Percentiles rank a stretch among this genome's conserved stretches.
Evolutionary conservation across 2,797 vertebrate species (phyloP).

Genomic region (Peromyscus eremicus): DNA sequence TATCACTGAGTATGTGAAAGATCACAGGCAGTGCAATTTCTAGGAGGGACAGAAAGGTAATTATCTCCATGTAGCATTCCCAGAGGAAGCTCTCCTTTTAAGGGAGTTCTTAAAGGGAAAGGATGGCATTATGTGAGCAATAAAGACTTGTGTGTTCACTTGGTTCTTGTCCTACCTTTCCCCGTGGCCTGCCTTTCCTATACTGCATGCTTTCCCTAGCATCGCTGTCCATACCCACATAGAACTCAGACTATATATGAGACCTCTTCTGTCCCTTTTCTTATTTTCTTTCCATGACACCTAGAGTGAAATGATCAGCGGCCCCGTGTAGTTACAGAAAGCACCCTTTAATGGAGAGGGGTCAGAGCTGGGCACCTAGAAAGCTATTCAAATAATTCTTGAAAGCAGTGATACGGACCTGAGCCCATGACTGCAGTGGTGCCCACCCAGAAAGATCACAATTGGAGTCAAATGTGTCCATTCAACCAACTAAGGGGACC

Average conservation of each 20-base stretch:
- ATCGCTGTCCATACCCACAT: not conserved
- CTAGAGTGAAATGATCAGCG: not conserved
- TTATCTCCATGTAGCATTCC: not conserved
- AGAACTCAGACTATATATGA: not conserved
- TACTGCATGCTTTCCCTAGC: not conserved
- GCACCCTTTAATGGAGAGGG: not conserved
- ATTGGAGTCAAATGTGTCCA: not conserved
- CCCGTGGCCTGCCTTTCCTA: not conserved
- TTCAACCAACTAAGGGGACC: not conserved
- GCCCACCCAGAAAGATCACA: not conserved
- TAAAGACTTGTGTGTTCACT: not conserved
- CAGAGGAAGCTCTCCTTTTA: not conserved
- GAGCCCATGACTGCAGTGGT: not conserved
- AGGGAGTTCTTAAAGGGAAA: not conserved
- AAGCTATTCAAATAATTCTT: not conserved
- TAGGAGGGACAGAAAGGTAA: not conserved
- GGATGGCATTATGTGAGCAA: not conserved
- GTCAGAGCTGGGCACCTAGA: not conserved
- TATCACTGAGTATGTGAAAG: not conserved
- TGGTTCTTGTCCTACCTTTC: not conserved
- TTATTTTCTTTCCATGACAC: not conserved
- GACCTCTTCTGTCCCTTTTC: not conserved
- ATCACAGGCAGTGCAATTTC: not conserved
- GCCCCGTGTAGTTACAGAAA: not conserved
- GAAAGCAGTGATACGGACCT: not conserved